Percentiles rank a stretch among this genome's conserved stretches.
These are phyloP conservation scores for Phortica variegata DNA, from an alignment of 1,140 invertebrate species.

Conservation along the genomic window DNA sequence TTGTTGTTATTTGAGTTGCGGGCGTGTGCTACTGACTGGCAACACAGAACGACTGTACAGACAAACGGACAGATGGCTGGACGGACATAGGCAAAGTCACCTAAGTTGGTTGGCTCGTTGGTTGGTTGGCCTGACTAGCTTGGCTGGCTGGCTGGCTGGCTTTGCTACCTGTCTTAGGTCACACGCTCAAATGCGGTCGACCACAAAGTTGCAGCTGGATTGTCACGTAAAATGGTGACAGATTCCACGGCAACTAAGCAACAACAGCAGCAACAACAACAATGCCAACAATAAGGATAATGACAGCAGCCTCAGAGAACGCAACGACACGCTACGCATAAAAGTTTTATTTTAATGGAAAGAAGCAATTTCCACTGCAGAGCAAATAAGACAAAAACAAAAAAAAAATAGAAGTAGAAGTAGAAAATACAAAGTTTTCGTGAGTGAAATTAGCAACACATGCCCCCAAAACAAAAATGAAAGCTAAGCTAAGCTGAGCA, in stretches of 20 bases:
- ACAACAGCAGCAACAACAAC: background rate
- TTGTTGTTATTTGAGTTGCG: background rate
- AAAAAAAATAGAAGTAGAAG: too few relatives aligned
- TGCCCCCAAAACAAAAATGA: constrained; percentile 15
- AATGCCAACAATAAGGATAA: constrained; percentile 22
- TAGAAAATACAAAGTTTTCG: background rate
- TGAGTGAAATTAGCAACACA: constrained; percentile 45
- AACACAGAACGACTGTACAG: background rate
- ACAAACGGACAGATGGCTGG: background rate
- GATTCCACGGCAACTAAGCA: constrained; percentile 31
- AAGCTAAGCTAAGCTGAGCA: background rate
- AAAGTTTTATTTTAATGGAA: constrained; percentile 47
- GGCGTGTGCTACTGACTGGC: background rate
- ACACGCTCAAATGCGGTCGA: constrained; percentile 26
- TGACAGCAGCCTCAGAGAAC: too few relatives aligned
- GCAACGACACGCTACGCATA: constrained; percentile 4
- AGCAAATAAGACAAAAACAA: too few relatives aligned
- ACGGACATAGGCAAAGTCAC: constrained; percentile 18
- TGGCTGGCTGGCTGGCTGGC: too few relatives aligned
- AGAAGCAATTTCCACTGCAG: constrained; percentile 16
- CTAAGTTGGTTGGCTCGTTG: too few relatives aligned
- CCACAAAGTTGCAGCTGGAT: constrained; percentile 36
- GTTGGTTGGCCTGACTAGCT: too few relatives aligned
- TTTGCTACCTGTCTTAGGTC: constrained; percentile 42
- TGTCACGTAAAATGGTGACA: constrained; percentile 51